Conservation (phyloP, 2,113 vertebrate species). For the Ceyx cyanopectus region DNA sequence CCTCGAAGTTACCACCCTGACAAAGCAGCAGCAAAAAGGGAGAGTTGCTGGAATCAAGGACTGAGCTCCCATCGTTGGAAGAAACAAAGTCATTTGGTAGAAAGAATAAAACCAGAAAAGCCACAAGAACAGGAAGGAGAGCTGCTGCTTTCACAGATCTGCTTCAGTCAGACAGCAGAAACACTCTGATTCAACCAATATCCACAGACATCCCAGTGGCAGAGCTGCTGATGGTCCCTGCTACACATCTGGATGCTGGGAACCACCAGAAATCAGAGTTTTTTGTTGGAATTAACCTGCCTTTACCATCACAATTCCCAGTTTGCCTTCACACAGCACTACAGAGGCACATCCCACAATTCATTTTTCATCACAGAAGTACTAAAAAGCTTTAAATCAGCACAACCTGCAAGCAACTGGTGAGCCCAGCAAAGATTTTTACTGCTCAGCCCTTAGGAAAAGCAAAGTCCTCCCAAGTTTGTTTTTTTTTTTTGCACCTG, state of each 20-base stretch:
- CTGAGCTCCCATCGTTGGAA: accelerated
- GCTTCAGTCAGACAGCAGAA: neutral
- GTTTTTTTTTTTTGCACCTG: conserved; percentile 18
- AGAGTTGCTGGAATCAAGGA: neutral
- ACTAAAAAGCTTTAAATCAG: conserved; percentile 29
- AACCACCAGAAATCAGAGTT: neutral
- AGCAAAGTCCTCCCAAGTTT: conserved; percentile 6
- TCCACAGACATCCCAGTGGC: neutral
- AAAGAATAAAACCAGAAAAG: neutral
- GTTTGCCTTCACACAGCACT: conserved; percentile 37
- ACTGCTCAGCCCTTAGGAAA: neutral
- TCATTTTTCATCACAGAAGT: conserved; percentile 20
- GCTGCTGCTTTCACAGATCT: neutral
- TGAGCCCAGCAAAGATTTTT: conserved; percentile 1
- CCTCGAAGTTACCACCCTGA: neutral
- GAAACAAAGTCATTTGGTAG: neutral
- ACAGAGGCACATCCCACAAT: neutral
- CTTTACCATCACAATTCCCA: conserved; percentile 29
- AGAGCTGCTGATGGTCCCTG: neutral
- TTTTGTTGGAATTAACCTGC: neutral
- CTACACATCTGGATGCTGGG: neutral
- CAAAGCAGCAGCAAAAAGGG: neutral
- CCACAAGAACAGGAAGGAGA: neutral
- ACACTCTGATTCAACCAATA: neutral
- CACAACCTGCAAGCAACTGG: neutral